A percentile compares a stretch with the other conserved stretches of the same genome.
Evolutionary conservation across 2,888 invertebrate species (phyloP).

Genomic region (Thera obeliscata): DNA sequence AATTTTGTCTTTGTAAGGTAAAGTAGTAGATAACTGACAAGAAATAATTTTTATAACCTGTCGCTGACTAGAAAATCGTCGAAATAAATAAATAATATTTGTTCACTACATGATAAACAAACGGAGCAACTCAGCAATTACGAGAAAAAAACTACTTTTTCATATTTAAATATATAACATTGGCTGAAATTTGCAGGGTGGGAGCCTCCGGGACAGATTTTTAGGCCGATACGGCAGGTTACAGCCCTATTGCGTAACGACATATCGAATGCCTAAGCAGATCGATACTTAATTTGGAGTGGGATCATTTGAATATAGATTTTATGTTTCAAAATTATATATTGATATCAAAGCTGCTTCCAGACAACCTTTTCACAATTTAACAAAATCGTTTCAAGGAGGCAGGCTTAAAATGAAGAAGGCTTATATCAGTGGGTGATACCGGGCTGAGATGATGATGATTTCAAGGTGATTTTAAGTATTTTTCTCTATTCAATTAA

Average conservation of each 20-base stretch:
- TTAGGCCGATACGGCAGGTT: conserved; percentile 22
- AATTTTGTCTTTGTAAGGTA: too few relatives aligned
- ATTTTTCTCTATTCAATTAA: too few relatives aligned
- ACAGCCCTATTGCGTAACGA: conserved; percentile 23
- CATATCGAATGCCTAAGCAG: conserved; percentile 1
- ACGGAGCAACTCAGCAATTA: conserved; percentile 16
- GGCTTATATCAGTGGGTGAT: too few relatives aligned
- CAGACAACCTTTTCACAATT: background rate
- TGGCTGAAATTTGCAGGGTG: conserved; percentile 33
- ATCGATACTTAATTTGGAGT: conserved; percentile 17
- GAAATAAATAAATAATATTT: too few relatives aligned
- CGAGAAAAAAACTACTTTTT: conserved; percentile 25
- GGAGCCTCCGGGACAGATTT: conserved; percentile 33
- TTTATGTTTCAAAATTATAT: conserved; percentile 9
- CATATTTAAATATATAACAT: conserved; percentile 34
- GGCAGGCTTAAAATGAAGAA: too few relatives aligned
- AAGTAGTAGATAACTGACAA: too few relatives aligned
- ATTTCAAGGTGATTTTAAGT: too few relatives aligned
- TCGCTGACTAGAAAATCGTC: too few relatives aligned
- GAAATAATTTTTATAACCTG: too few relatives aligned
- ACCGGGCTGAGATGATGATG: too few relatives aligned
- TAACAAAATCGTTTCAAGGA: too few relatives aligned
- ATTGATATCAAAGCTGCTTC: background rate
- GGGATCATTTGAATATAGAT: conserved; percentile 10
- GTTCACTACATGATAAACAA: background rate